These are phyloP conservation scores for Ascidia mentula DNA, from an alignment of 23 tunicate species.

Conservation along the genomic window DNA sequence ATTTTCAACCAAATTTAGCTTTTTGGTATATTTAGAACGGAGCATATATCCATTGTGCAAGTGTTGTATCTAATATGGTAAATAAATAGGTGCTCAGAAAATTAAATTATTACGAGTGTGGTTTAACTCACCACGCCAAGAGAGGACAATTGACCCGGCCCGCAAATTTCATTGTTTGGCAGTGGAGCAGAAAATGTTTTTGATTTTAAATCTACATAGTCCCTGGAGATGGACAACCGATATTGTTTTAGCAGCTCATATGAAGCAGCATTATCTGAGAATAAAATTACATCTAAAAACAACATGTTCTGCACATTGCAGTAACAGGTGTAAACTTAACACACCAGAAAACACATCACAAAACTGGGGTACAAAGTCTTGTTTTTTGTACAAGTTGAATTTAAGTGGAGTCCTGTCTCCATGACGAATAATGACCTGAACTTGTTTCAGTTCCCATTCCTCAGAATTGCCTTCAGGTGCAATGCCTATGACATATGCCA, in stretches of 20 bases:
- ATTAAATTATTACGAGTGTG: background rate
- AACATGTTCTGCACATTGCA: background rate
- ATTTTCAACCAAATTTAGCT: slow-evolving; percentile 28
- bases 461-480: slow-evolving; percentile 14
- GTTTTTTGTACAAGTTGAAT: slow-evolving; percentile 16
- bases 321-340: background rate
- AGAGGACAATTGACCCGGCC: slow-evolving; percentile 24
- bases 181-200: slow-evolving; percentile 1
- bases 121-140: slow-evolving; percentile 59
- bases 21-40: slow-evolving; percentile 20
- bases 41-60: slow-evolving; percentile 52
- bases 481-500: background rate
- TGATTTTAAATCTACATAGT: background rate
- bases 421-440: slow-evolving; percentile 74
- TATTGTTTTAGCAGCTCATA: background rate
- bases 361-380: slow-evolving; percentile 23
- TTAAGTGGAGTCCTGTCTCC: slow-evolving; percentile 77
- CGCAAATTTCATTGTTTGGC: slow-evolving; percentile 10
- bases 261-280: no score
- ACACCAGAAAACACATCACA: slow-evolving; percentile 55
- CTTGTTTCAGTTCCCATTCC: slow-evolving; percentile 57
- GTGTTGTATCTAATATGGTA: slow-evolving; percentile 59
- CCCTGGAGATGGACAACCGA: slow-evolving; percentile 10
- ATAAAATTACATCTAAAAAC: background rate
- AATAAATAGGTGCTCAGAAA: background rate